phyloP scores from a whole-genome alignment of 2,797 vertebrate genomes.

The Margarornis squamiger region DNA sequence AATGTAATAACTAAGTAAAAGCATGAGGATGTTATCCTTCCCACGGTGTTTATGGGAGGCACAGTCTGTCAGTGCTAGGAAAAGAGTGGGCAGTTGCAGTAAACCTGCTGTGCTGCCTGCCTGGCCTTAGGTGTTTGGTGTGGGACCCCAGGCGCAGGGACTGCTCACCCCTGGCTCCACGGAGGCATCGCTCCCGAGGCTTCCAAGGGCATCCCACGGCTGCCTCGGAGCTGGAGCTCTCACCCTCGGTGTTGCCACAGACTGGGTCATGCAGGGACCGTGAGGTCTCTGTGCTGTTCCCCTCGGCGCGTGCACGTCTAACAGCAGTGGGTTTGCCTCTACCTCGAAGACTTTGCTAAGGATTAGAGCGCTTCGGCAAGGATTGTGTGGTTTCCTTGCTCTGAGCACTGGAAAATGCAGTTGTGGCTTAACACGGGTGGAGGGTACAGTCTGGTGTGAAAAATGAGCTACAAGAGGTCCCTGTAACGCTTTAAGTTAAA shows the following conservation, averaged over 20 bases:
- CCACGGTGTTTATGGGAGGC: neutral
- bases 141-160: accelerated
- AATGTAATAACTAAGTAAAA: neutral
- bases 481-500: neutral
- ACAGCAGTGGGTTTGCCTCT: neutral
- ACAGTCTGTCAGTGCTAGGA: accelerated
- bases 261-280: accelerated
- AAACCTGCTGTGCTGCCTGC: neutral
- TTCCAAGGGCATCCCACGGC: accelerated
- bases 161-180: accelerated
- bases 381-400: neutral
- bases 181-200: accelerated
- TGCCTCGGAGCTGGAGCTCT: neutral
- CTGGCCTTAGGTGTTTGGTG: accelerated
- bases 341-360: slow-evolving; percentile 27
- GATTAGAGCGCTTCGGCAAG: slow-evolving; percentile 25
- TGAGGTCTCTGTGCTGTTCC: neutral
- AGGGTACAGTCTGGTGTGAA: neutral
- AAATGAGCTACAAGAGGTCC: slow-evolving; percentile 3
- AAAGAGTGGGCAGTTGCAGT: accelerated
- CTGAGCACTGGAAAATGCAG: neutral
- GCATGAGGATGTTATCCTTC: accelerated
- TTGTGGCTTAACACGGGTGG: neutral
- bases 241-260: accelerated
- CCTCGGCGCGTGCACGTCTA: accelerated